Conservation (phyloP, 2,888 invertebrate species). For the Galeruca laticollis region DNA sequence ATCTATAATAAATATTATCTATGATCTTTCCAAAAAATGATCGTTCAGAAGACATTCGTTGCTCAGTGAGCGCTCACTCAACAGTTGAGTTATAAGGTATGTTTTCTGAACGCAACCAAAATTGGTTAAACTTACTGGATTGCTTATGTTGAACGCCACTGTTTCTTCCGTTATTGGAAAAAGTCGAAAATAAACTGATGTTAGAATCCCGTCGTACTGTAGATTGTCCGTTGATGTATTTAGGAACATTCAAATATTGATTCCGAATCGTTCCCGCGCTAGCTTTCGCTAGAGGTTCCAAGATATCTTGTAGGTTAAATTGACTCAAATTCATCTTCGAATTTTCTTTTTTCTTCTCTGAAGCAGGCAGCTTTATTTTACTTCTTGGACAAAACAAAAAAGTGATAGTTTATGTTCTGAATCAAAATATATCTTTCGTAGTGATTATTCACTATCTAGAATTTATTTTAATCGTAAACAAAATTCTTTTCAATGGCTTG, state of each 20-base stretch:
- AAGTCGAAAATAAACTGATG: constrained; percentile 53
- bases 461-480: too few species aligned
- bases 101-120: too few species aligned
- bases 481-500: too few species aligned
- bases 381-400: constrained; percentile 53
- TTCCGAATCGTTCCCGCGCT: constrained; percentile 73
- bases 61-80: too few species aligned
- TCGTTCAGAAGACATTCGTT: too few species aligned
- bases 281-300: constrained; percentile 63
- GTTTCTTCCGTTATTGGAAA: constrained; percentile 52
- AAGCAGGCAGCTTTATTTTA: constrained; percentile 58
- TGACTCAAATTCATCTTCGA: constrained; percentile 68
- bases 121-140: constrained; percentile 49
- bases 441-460: too few species aligned
- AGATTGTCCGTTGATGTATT: constrained; percentile 80
- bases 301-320: constrained; percentile 66
- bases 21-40: too few species aligned
- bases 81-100: too few species aligned
- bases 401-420: background rate
- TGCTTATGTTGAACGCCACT: constrained; percentile 54
- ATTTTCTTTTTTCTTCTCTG: constrained; percentile 64
- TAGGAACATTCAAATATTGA: constrained; percentile 78
- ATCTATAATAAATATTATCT: too few species aligned
- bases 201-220: constrained; percentile 58
- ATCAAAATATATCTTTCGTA: too few species aligned